These are phyloP conservation scores for Rhinoptilus africanus DNA, from an alignment of 2,113 vertebrate genomes.

Conservation along the genomic window DNA sequence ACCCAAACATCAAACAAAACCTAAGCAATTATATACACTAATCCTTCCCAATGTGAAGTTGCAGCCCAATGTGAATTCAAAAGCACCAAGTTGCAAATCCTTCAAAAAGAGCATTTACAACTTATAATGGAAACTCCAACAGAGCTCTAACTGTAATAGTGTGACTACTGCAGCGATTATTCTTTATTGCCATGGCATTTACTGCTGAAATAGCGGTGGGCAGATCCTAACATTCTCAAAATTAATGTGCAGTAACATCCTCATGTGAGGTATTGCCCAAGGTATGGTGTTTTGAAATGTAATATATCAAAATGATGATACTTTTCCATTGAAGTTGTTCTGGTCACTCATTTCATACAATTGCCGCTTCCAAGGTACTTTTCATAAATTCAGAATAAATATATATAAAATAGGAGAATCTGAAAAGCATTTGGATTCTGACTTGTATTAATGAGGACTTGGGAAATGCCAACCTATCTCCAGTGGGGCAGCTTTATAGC, in stretches of 20 bases:
- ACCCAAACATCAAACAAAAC: constrained; percentile 61
- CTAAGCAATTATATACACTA: constrained; percentile 43
- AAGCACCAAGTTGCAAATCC: constrained; percentile 45
- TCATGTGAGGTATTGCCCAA: constrained; percentile 38
- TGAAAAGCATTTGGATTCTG: constrained; percentile 39
- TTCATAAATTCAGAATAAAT: constrained; percentile 65
- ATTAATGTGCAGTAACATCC: constrained; percentile 64
- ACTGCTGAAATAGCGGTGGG: constrained; percentile 58
- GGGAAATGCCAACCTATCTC: constrained; percentile 45
- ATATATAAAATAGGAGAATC: constrained; percentile 39
- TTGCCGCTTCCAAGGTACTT: constrained; percentile 46
- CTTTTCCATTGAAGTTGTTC: constrained; percentile 56
- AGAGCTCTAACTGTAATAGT: constrained; percentile 49
- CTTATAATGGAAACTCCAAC: constrained; percentile 63
- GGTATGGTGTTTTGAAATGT: constrained; percentile 46
- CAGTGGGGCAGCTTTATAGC: constrained; percentile 39
- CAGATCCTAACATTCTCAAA: constrained; percentile 55
- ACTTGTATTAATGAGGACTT: constrained; percentile 56
- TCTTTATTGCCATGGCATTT: constrained; percentile 67
- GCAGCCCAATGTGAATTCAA: constrained; percentile 55
- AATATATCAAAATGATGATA: constrained; percentile 57
- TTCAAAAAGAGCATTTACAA: constrained; percentile 57
- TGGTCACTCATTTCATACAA: constrained; percentile 19
- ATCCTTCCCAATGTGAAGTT: constrained; percentile 48
- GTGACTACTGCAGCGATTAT: constrained; percentile 43